Evolutionary conservation across 2,888 invertebrate species (phyloP).

Genomic region (Arctia plantaginis): DNA sequence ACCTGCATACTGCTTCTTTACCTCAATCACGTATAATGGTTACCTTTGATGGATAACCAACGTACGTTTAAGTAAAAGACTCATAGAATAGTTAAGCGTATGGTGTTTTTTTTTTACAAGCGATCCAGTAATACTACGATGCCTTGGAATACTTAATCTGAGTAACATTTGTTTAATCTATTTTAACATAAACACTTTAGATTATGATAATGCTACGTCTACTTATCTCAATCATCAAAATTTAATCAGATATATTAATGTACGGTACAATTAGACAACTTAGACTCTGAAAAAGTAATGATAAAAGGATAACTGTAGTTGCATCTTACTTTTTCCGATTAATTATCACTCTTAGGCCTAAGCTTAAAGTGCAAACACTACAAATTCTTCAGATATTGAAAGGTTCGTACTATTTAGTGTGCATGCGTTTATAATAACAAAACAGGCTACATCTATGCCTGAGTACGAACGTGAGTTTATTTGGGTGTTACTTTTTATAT

Average conservation of each 20-base stretch:
- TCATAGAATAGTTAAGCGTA: neutral
- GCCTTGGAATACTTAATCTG: neutral
- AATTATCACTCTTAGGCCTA: too few relatives aligned
- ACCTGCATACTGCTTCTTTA: neutral
- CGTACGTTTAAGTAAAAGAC: neutral
- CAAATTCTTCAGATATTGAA: too few relatives aligned
- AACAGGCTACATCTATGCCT: too few relatives aligned
- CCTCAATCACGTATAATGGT: neutral
- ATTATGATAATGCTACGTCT: neutral
- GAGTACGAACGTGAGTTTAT: too few relatives aligned
- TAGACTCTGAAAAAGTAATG: too few relatives aligned
- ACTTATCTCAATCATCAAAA: neutral
- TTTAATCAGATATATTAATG: neutral
- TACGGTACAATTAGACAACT: too few relatives aligned
- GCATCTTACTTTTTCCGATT: too few relatives aligned
- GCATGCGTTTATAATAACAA: too few relatives aligned
- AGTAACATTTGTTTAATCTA: neutral
- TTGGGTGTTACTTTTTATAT: too few relatives aligned
- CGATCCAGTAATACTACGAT: neutral
- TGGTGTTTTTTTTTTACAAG: neutral
- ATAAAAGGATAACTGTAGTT: too few relatives aligned
- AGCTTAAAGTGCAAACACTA: too few relatives aligned
- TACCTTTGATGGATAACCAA: neutral
- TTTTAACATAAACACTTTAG: neutral
- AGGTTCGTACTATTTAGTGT: too few relatives aligned